Evolutionary conservation across 35 echinoderm and acorn worm genomes (phyloP), one percentile per base, ranked within the genome.

Genomic region (Holothuria glaberrima): DNA sequence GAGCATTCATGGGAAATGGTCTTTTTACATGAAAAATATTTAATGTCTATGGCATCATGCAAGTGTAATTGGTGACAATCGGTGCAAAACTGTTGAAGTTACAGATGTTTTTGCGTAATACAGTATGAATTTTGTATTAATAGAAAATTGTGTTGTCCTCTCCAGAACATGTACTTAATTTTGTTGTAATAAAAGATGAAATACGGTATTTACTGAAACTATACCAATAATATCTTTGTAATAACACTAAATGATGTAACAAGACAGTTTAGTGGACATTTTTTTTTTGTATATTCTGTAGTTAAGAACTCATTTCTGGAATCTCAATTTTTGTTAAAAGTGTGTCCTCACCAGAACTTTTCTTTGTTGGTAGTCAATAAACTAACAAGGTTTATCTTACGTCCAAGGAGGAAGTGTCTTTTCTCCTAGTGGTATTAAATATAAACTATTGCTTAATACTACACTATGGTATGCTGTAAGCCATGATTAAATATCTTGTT

Each of bases 121-220:
- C n/a, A n/a, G n/a, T 9, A 29, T 69, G 66, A 0, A 69, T 69
- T 69, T 25, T 69, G 66, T 17, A 17, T 69, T 69, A 21, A 69
- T 9, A 69, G 66, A 29, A 33, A 33, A 54, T 54, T 54, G 50
- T 54, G 50, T 14, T 69, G 66, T 69, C 66, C 66, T 69, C 66
- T 69, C 66, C 66, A 69, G 22, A 69, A 69, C 66, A 69, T 29
- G 25, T 69, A 33, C 66, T 69, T 29, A 10, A 69, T n/a, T n/a
- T n/a, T n/a, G n/a, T n/a, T n/a, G n/a, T n/a, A n/a, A n/a, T n/a
- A n/a, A n/a, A n/a, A n/a, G n/a, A n/a, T n/a, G n/a, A n/a, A n/a
- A n/a, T n/a, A n/a, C n/a, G n/a, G n/a, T n/a, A n/a, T n/a, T n/a
- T n/a, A n/a, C n/a, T n/a, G n/a, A n/a, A n/a, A n/a, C n/a, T n/a